phyloP scores from a whole-genome alignment of 2,113 vertebrate species.

The Oxygymnocypris stewartii region DNA sequence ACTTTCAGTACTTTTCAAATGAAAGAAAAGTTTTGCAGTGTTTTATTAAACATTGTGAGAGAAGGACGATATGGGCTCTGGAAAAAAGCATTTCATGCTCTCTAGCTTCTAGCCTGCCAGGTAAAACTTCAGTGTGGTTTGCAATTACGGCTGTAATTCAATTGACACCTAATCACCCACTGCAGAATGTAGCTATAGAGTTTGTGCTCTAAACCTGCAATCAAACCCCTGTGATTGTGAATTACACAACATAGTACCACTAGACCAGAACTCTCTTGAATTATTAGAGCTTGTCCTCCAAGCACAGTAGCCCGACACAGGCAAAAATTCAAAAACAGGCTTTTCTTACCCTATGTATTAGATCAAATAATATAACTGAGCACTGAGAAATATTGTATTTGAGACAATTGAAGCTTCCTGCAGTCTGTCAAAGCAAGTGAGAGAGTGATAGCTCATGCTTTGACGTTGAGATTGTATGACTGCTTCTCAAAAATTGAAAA shows the following conservation, averaged over 20 bases:
- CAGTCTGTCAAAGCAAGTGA: slow-evolving; percentile 52
- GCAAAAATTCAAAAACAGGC: too few relatives aligned
- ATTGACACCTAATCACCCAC: slow-evolving; percentile 20
- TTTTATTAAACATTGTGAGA: neutral
- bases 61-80: neutral
- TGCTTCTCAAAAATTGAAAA: slow-evolving; percentile 20
- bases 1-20: neutral
- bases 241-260: slow-evolving; percentile 38
- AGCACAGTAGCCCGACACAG: neutral
- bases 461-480: slow-evolving; percentile 21
- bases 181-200: slow-evolving; percentile 23
- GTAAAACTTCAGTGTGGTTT: slow-evolving; percentile 34
- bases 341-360: neutral
- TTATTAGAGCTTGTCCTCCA: slow-evolving; percentile 9
- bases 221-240: slow-evolving; percentile 45
- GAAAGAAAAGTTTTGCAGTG: neutral
- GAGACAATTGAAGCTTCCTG: neutral
- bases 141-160: slow-evolving; percentile 43
- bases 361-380: slow-evolving; percentile 20
- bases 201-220: slow-evolving; percentile 23
- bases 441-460: slow-evolving; percentile 52
- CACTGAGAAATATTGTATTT: slow-evolving; percentile 21
- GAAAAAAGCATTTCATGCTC: slow-evolving; percentile 21
- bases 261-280: neutral
- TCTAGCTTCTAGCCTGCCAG: slow-evolving; percentile 29